Evolutionary conservation across 2,888 invertebrate species (phyloP), one percentile per base, ranked within the genome.

Genomic region (Plebejus anna): DNA sequence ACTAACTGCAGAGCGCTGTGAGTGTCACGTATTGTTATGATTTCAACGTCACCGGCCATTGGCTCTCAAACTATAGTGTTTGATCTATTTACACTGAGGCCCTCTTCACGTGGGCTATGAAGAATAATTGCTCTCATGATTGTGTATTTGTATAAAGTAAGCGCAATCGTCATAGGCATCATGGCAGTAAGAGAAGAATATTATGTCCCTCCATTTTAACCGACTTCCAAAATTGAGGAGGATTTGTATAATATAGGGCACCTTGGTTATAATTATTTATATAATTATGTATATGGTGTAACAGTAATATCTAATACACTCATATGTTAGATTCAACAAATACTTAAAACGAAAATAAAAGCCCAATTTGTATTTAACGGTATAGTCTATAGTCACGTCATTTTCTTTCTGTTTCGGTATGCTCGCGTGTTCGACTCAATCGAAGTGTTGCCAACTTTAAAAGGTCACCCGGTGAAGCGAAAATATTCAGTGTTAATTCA

Each of bases 11-110:
- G 73, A 70, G 77, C 79, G 78, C 77, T 76, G 76, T 77, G 77
- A 82, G 79, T 80, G 83, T 80, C 78, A 80, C 81, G 80, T 78
- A 81, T 83, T 90, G 89, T 89, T 90, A 84, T 89, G 87, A 83
- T 82, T 85, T 85, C 84, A 81, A 79, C 81, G 79, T 86, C 80
- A 84, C 84, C 81, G 81, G 38, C 7, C 16, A 75, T 80, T 42
- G 87, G 75, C 82, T 83, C 83, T 84, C 88, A 90, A 90, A 73
- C 72, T 47, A 47, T 72, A 47, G 2, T 72, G 4, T 22, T 42
- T 47, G 47, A 13, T 66, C 32, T 32, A 13, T 66, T 55, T 55
- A 55, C 16, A 55, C 16, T 13, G 4, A 16, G 16, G 55, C 16
- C 4, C 47, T 16, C 55, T 16, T 16, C 55, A 55, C 55, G 16